phyloP scores from a whole-genome alignment of 2,888 invertebrate species.

The Octonoba sinensis region DNA sequence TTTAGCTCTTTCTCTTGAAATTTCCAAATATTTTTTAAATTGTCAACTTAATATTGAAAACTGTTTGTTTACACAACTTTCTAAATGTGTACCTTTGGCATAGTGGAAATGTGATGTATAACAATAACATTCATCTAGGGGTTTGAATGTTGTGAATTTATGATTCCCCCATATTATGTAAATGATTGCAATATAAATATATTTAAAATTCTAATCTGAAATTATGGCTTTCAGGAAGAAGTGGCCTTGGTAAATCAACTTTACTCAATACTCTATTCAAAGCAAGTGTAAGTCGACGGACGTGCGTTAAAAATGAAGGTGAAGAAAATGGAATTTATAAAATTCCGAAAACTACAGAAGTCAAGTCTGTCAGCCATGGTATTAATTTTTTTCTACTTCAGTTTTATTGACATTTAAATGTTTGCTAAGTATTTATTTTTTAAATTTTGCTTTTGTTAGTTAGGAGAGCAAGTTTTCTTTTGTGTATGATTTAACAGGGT shows the following conservation, averaged over 20 bases:
- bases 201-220: not conserved
- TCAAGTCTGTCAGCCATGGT: conserved; percentile 67
- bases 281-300: conserved; percentile 66
- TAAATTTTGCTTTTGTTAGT: too few species aligned
- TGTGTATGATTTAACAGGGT: too few species aligned
- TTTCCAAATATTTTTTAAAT: not conserved
- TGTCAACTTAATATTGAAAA: not conserved
- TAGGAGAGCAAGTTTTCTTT: too few species aligned
- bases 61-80: not conserved
- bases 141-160: not conserved
- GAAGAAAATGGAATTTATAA: conserved; percentile 51
- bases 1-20: not conserved
- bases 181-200: not conserved
- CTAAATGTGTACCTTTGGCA: too few species aligned
- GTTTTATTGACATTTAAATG: not conserved
- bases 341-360: conserved; percentile 66
- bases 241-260: conserved; percentile 69
- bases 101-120: too few species aligned
- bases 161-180: not conserved
- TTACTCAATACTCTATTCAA: conserved; percentile 68
- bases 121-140: not conserved
- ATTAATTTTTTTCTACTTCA: conserved; percentile 16
- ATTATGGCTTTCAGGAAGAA: conserved; percentile 66
- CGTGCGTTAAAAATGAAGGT: conserved; percentile 44
- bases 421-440: too few species aligned